phyloP scores from a whole-genome alignment of 1,140 invertebrate species.

The Bradysia coprophila region DNA sequence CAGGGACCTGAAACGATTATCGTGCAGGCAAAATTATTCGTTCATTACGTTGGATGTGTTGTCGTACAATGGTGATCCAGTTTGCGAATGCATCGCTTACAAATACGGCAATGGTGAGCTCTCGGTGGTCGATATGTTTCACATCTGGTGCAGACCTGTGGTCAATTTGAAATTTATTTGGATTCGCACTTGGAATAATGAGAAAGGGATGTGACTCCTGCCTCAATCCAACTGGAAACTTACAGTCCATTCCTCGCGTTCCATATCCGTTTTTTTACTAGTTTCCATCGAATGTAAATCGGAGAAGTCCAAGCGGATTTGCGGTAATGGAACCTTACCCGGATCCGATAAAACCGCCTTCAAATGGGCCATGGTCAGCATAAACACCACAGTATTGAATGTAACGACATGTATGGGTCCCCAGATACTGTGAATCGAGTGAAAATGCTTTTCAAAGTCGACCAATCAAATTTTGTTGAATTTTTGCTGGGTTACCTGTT shows the following conservation, averaged over 20 bases:
- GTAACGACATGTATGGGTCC: conserved; percentile 61
- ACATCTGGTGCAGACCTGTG: conserved; percentile 68
- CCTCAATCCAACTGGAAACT: too few relatives aligned
- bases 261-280: conserved; percentile 28
- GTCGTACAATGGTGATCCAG: conserved; percentile 58
- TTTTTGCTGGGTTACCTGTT: conserved; percentile 49
- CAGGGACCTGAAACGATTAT: too few relatives aligned
- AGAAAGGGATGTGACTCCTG: too few relatives aligned
- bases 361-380: conserved; percentile 58
- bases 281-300: conserved; percentile 60
- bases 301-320: conserved; percentile 67
- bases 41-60: neutral
- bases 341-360: conserved; percentile 79
- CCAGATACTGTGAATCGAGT: conserved; percentile 45
- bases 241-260: conserved; percentile 64
- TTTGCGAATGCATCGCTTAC: conserved; percentile 43
- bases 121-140: conserved; percentile 68
- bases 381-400: conserved; percentile 64
- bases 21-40: too few relatives aligned
- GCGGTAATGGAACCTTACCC: conserved; percentile 68
- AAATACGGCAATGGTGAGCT: conserved; percentile 80
- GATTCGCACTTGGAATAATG: too few relatives aligned
- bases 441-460: neutral
- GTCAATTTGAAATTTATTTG: too few relatives aligned
- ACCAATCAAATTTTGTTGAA: neutral